Evolutionary conservation across 2,113 vertebrate genomes (phyloP), one percentile per base, ranked within the genome.

Genomic region (Sinosuthora webbiana): DNA sequence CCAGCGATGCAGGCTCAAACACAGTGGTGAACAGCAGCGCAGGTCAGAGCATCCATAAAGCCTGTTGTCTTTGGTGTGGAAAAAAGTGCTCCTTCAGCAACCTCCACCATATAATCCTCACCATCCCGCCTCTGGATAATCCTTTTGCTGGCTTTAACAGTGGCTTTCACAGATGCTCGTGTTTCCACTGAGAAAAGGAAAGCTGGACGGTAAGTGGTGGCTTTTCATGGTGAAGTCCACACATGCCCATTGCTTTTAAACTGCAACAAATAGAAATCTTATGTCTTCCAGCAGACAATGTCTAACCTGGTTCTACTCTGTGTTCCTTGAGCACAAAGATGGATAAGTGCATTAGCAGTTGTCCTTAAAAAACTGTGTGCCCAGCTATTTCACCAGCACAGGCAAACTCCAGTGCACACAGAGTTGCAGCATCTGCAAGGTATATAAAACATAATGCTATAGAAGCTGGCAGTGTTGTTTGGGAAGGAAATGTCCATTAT

Each of bases 401-500:
- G 22, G 15, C 71, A 81, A 77, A 67, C 52, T 74, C 68, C 39
- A 12, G 76, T 2, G 25, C 64, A 64, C 60, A 31, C 4, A 37
- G 25, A 81, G 56, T 47, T 77, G 70, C n/a, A 21, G 65, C 35
- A 25, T 35, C n/a, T 19, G 39, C 64, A 53, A 89, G 17, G 19
- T 55, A 50, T 45, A 73, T 52, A 82, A 89, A 85, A 53, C 22
- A 78, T 33, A 70, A 90, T 33, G 15, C 10, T n/a, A 35, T 13
- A 69, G 87, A 81, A 89, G 56, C n/a, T 24, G 31, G 53, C 33
- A 87, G 78, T 15, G 52, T 11, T 59, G 16, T 81, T 87, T 59
- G 57, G 86, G 65, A 88, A 87, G 74, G 77, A 93, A 97, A 87
- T 45, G 59, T 28, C 78, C 93, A 81, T 83, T 95, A 95, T 90